Evolutionary conservation across 2,113 vertebrate species (phyloP).

Genomic region (Oryctolagus cuniculus): mOryCun1.1 NC_091436.1:66313001-66313500

Average conservation of each 20-base stretch:
- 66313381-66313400: not conserved
- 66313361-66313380: not conserved
- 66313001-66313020: not conserved
- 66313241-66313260: too few relatives aligned
- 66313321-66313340: too few relatives aligned
- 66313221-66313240: too few relatives aligned
- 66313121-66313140: not conserved
- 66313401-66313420: not conserved
- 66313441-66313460: not conserved
- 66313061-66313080: not conserved
- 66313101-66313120: not conserved
- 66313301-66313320: too few relatives aligned
- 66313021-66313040: not conserved
- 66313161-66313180: too few relatives aligned
- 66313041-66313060: not conserved
- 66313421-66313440: not conserved
- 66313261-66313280: too few relatives aligned
- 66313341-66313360: too few relatives aligned
- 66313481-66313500: not conserved
- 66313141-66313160: not conserved
- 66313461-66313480: not conserved
- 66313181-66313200: too few relatives aligned
- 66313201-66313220: too few relatives aligned
- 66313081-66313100: not conserved
- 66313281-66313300: too few relatives aligned